Evolutionary conservation across 2,113 vertebrate species (phyloP).

Genomic region (Corythornis cristatus): DNA sequence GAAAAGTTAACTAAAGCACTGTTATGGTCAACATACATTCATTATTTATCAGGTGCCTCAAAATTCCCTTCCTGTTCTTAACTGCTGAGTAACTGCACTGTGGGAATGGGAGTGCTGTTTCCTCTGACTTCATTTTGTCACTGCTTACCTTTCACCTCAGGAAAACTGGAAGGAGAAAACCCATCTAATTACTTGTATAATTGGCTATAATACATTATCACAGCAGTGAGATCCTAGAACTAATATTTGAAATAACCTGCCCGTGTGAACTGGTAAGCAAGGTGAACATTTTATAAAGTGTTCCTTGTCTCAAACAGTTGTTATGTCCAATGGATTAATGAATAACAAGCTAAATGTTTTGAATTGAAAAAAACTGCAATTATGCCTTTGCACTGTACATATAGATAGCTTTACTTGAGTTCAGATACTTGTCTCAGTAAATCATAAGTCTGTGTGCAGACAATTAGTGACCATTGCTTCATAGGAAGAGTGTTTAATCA

Average conservation of each 20-base stretch:
- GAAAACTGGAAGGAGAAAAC: conserved; percentile 12
- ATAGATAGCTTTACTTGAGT: background rate
- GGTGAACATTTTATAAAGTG: background rate
- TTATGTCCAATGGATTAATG: background rate
- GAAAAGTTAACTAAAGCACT: background rate
- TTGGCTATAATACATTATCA: background rate
- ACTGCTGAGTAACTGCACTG: background rate
- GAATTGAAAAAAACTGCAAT: background rate
- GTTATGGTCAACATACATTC: background rate
- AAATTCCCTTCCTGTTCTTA: background rate
- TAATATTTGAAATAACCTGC: background rate
- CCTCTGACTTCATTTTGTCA: background rate
- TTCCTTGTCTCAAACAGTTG: background rate
- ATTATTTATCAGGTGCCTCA: background rate
- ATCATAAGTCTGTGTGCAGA: background rate
- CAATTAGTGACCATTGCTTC: background rate
- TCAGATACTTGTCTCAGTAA: conserved; percentile 7
- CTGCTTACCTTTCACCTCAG: background rate
- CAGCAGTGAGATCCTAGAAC: background rate
- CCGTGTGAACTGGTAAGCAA: background rate
- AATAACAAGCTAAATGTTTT: background rate
- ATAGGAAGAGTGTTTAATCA: background rate
- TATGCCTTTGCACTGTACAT: background rate
- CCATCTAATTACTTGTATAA: background rate
- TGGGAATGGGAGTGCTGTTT: background rate